Conservation (phyloP, 1,140 invertebrate genomes). For the Cotesia glomerata region DNA sequence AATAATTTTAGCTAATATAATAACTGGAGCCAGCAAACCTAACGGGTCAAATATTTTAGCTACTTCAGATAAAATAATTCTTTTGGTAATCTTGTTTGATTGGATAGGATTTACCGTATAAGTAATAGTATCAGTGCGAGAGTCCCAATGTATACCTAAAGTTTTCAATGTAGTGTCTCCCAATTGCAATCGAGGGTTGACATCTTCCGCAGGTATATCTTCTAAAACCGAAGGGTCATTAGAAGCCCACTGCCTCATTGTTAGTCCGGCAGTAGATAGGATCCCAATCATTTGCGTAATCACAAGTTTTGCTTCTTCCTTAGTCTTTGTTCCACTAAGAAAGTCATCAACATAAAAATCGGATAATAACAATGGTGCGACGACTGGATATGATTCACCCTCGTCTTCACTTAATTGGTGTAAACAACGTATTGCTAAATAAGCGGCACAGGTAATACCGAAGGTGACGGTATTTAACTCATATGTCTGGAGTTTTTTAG, state of each 20-base stretch:
- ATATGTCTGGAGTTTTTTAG: not conserved
- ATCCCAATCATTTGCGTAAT: not conserved
- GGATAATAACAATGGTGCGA: not conserved
- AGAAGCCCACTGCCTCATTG: no score
- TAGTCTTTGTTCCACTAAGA: not conserved
- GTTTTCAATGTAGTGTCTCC: conserved; percentile 13
- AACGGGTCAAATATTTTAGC: not conserved
- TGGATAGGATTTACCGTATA: conserved; percentile 5
- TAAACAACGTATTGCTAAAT: conserved; percentile 2
- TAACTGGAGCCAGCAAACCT: conserved; percentile 34
- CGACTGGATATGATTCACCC: not conserved
- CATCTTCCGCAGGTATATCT: not conserved
- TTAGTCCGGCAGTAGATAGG: no score
- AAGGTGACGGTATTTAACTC: conserved; percentile 14
- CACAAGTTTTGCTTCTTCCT: not conserved
- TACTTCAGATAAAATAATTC: conserved; percentile 3
- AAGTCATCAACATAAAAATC: conserved; percentile 19
- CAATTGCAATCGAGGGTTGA: not conserved
- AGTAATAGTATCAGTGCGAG: not conserved
- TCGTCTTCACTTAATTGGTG: conserved; percentile 13
- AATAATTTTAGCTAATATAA: conserved; percentile 42
- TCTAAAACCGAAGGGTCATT: no score
- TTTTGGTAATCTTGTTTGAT: conserved; percentile 15
- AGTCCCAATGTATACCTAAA: not conserved
- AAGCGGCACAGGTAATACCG: not conserved